Evolutionary conservation across 2,113 vertebrate species (phyloP).

Genomic region (Dipodomys ordii): DNA sequence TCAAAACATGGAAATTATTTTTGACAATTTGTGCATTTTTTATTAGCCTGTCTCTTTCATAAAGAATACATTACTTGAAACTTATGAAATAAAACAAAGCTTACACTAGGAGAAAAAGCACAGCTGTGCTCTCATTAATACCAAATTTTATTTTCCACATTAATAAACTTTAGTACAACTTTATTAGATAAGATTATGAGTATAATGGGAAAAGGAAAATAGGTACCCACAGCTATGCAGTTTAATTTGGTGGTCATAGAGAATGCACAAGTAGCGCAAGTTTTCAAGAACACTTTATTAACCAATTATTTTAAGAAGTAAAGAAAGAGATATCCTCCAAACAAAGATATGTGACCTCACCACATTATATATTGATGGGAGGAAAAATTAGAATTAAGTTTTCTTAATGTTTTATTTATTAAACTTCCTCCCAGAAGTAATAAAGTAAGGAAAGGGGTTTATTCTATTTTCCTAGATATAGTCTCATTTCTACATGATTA

Average conservation of each 20-base stretch:
- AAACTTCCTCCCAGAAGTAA: not conserved
- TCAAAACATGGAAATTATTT: not conserved
- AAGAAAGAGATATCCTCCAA: not conserved
- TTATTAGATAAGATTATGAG: not conserved
- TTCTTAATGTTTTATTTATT: not conserved
- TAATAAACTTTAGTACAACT: not conserved
- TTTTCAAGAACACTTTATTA: slow-evolving; percentile 8
- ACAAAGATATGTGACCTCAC: not conserved
- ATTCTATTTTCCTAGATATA: not conserved
- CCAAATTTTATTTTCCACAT: not conserved
- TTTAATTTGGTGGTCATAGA: not conserved
- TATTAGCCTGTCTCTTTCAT: not conserved
- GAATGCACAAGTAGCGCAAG: not conserved
- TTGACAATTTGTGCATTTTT: slow-evolving; percentile 31
- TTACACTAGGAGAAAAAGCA: not conserved
- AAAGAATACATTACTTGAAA: not conserved
- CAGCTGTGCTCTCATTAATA: not conserved
- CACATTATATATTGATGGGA: not conserved
- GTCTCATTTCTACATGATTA: not conserved
- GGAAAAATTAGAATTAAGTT: not conserved
- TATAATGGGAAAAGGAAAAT: not conserved
- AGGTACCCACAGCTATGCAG: not conserved
- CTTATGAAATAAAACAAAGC: not conserved
- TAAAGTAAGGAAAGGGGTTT: not conserved
- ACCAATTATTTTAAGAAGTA: not conserved